Conservation (phyloP, 2,797 vertebrate genomes). For the Phalanger gymnotis region DNA sequence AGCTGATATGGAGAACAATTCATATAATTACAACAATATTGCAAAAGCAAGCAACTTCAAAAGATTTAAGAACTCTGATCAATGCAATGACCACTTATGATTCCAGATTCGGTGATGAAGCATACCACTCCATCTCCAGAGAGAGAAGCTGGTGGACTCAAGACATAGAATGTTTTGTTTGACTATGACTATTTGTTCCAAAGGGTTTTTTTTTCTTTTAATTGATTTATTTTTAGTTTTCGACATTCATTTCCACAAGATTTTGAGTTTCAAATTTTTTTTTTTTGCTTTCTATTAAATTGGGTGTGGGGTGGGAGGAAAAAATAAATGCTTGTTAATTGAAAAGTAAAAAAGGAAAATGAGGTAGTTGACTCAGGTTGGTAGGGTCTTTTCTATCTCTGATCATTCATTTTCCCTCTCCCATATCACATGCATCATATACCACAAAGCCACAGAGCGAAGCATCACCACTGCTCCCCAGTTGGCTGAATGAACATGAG, state of each 20-base stretch:
- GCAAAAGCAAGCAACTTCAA: background rate
- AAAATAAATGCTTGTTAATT: background rate
- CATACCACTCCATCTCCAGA: background rate
- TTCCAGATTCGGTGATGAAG: background rate
- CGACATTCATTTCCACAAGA: no score
- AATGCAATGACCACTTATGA: background rate
- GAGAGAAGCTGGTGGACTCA: background rate
- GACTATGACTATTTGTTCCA: background rate
- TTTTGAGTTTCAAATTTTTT: no score
- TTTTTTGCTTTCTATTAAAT: background rate
- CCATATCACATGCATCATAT: background rate
- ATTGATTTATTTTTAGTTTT: no score
- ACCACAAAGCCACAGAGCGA: background rate
- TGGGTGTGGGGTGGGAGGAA: background rate
- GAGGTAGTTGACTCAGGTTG: background rate
- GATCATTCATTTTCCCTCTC: background rate
- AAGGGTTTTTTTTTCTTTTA: background rate
- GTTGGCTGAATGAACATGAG: fast-evolving
- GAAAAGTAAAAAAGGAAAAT: background rate
- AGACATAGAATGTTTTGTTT: background rate
- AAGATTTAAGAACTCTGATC: background rate
- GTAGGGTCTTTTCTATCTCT: background rate
- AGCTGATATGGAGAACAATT: background rate
- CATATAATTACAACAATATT: background rate
- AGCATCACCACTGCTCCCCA: background rate